Percentiles rank a stretch among this genome's conserved stretches.
These are phyloP conservation scores for Ahaetulla prasina DNA, from an alignment of 2,113 vertebrate species.

Conservation along the genomic window DNA sequence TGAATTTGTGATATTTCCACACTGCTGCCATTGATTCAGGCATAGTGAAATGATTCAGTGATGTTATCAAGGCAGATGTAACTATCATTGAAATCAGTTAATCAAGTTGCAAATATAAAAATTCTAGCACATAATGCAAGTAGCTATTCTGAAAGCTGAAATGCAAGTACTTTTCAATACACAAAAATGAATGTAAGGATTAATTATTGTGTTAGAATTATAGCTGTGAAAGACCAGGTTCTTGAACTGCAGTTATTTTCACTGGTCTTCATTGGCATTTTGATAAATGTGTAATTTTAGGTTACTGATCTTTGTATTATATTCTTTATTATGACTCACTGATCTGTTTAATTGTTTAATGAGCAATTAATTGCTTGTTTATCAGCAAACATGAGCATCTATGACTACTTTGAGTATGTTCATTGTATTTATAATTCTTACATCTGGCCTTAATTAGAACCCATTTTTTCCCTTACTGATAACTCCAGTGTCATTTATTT, in stretches of 20 bases:
- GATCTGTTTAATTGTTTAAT: not conserved
- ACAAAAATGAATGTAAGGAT: not conserved
- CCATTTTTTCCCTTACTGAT: not conserved
- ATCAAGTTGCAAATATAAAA: not conserved
- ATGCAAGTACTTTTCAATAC: not conserved
- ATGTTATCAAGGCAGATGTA: not conserved
- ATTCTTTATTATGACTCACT: not conserved
- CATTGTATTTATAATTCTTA: not conserved
- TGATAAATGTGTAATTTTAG: not conserved
- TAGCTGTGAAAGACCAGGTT: not conserved
- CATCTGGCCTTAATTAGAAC: not conserved
- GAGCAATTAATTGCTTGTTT: not conserved
- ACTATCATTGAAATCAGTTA: not conserved
- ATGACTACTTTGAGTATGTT: not conserved
- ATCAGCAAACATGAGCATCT: not conserved
- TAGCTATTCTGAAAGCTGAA: not conserved
- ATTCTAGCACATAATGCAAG: not conserved
- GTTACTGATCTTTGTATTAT: not conserved
- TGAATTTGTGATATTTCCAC: not conserved
- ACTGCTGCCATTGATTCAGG: not conserved
- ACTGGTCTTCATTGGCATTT: not conserved
- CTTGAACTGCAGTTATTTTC: not conserved
- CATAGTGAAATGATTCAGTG: not conserved
- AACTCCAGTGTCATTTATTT: slow-evolving; percentile 8
- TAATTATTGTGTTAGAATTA: not conserved